Conservation (phyloP, 2,797 vertebrate genomes). For the Dromococcyx pavoninus region DNA sequence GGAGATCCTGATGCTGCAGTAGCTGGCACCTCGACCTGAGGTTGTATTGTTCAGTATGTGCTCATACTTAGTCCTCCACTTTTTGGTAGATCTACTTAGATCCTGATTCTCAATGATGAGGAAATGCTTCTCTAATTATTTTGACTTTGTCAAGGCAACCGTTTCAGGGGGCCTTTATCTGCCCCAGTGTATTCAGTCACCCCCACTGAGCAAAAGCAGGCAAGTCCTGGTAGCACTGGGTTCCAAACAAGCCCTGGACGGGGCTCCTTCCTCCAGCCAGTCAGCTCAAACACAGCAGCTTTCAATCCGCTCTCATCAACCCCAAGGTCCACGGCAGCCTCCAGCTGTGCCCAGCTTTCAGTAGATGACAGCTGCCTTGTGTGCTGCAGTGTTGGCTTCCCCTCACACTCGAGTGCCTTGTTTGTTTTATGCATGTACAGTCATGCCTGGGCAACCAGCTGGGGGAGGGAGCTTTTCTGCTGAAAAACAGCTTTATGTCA, state of each 20-base stretch:
- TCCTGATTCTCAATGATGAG: accelerated
- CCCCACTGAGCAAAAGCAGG: background rate
- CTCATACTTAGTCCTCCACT: background rate
- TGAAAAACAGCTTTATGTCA: background rate
- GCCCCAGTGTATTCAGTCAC: accelerated
- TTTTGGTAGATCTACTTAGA: background rate
- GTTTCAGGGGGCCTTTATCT: background rate
- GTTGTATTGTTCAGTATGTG: background rate
- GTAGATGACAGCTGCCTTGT: background rate
- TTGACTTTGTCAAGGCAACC: background rate
- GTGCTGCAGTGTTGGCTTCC: background rate
- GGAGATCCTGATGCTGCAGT: background rate
- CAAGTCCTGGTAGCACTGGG: accelerated
- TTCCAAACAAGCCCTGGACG: background rate
- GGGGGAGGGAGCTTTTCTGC: background rate
- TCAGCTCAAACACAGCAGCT: background rate
- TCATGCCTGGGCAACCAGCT: background rate
- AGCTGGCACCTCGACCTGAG: accelerated
- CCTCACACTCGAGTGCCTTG: accelerated
- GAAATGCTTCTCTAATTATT: background rate
- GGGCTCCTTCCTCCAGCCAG: background rate
- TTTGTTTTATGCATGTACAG: background rate
- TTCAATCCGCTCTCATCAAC: background rate
- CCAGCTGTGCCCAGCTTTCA: background rate
- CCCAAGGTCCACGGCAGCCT: background rate